A percentile compares a stretch with the other conserved stretches of the same genome.
phyloP scores from a whole-genome alignment of 2,888 invertebrate species.

The Isotomurus palustris region DNA sequence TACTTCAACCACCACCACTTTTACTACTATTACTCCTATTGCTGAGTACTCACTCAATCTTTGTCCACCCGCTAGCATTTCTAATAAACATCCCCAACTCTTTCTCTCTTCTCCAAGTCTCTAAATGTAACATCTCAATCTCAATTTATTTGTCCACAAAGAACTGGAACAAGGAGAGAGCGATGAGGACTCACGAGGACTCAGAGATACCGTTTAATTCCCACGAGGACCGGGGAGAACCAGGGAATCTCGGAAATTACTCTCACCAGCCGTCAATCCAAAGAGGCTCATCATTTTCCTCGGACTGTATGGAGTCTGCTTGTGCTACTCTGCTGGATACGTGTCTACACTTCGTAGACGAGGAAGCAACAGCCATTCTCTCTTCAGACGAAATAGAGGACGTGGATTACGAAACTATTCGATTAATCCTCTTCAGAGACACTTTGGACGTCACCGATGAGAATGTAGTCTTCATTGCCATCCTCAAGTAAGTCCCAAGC shows the following conservation, averaged over 20 bases:
- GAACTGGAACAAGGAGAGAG: slow-evolving; percentile 18
- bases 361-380: slow-evolving; percentile 56
- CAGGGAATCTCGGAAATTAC: not conserved
- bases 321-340: slow-evolving; percentile 63
- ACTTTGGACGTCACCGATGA: slow-evolving; percentile 64
- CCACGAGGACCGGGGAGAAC: not conserved
- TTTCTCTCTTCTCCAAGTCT: no score
- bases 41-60: no score
- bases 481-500: slow-evolving; percentile 38
- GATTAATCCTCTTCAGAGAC: slow-evolving; percentile 63
- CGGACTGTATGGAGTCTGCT: slow-evolving; percentile 44
- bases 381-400: slow-evolving; percentile 59
- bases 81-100: no score
- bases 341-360: slow-evolving; percentile 62
- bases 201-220: not conserved
- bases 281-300: not conserved
- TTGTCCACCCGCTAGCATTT: no score
- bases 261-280: not conserved
- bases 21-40: no score
- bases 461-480: slow-evolving; percentile 41
- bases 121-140: no score
- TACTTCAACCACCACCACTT: no score
- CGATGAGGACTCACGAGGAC: slow-evolving; percentile 6
- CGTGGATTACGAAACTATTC: slow-evolving; percentile 61
- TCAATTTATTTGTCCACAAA: slow-evolving; percentile 5